Conservation (phyloP, 2,888 invertebrate genomes). For the Strigamia transsilvanica region DNA sequence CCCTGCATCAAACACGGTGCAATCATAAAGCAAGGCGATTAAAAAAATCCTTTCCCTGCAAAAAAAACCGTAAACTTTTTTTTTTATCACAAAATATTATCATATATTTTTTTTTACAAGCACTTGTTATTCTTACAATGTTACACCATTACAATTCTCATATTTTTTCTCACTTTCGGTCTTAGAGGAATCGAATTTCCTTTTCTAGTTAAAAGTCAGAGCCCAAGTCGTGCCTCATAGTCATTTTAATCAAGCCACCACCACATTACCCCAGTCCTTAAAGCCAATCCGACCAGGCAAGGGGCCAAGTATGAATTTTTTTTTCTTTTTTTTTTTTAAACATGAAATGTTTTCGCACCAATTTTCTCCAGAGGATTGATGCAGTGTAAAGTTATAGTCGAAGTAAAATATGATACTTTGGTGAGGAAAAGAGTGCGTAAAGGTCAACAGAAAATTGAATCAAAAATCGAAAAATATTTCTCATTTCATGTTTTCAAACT, state of each 20-base stretch:
- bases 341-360: conserved; percentile 32
- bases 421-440: background rate
- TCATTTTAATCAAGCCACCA: conserved; percentile 37
- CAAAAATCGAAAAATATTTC: conserved; percentile 2
- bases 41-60: background rate
- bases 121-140: background rate
- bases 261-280: background rate
- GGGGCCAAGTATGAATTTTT: conserved; percentile 1
- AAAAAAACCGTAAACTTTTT: background rate
- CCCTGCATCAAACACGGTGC: background rate
- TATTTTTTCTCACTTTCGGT: background rate
- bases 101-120: background rate
- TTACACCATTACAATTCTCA: background rate
- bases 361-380: conserved; percentile 32
- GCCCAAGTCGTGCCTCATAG: conserved; percentile 32
- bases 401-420: background rate
- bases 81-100: background rate
- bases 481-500: background rate
- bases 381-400: background rate
- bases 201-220: conserved; percentile 45
- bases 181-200: conserved; percentile 14
- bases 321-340: background rate
- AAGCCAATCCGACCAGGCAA: background rate
- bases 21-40: conserved; percentile 23
- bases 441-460: conserved; percentile 41